Conservation (phyloP, 2,113 vertebrate species). For the Suncus etruscus region DNA sequence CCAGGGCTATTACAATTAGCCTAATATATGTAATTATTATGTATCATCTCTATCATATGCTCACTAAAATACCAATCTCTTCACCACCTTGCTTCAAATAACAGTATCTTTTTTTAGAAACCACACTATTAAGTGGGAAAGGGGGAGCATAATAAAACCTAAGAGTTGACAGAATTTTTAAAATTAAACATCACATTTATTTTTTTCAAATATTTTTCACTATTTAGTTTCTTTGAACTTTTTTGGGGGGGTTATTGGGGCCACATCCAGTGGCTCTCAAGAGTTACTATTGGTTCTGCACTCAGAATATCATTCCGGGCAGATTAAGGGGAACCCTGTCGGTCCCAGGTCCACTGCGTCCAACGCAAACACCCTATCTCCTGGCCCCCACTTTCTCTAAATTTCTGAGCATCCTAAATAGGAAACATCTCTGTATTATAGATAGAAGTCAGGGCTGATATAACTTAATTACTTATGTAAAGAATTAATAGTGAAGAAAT, state of each 20-base stretch:
- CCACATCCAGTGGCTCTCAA: too few species aligned
- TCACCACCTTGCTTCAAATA: slow-evolving; percentile 43
- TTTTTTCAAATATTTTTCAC: slow-evolving; percentile 22
- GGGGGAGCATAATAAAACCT: neutral
- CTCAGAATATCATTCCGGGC: too few species aligned
- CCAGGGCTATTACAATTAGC: slow-evolving; percentile 54
- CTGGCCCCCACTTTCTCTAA: too few species aligned
- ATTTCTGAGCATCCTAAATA: neutral
- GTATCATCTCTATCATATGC: slow-evolving; percentile 42
- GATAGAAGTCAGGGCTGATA: neutral
- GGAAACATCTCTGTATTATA: neutral
- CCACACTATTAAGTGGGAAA: neutral
- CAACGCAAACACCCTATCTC: too few species aligned
- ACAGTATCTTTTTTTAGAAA: slow-evolving; percentile 34
- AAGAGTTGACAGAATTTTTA: neutral
- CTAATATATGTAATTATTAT: slow-evolving; percentile 70
- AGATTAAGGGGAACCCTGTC: too few species aligned
- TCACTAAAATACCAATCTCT: slow-evolving; percentile 39
- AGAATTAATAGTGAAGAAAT: slow-evolving; percentile 17
- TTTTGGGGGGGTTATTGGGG: too few species aligned
- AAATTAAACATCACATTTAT: neutral
- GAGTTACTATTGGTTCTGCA: too few species aligned
- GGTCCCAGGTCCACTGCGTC: too few species aligned
- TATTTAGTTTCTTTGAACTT: neutral
- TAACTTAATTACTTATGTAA: slow-evolving; percentile 9